Conservation (phyloP, 2,888 invertebrate genomes). For the Xanthostigma xanthostigma region DNA sequence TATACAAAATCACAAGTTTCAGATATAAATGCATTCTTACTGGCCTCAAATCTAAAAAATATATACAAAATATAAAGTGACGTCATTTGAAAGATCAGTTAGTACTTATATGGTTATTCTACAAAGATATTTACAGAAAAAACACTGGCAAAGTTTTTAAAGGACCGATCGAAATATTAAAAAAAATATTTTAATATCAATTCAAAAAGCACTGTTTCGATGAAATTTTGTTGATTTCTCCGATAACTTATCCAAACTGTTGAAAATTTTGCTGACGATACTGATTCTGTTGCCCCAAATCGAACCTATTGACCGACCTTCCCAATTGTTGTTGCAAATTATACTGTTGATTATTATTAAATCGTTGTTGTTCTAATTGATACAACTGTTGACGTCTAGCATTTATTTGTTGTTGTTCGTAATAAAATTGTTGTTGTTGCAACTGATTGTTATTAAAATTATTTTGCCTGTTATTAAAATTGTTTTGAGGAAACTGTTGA, state of each 20-base stretch:
- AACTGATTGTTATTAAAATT: conserved; percentile 1
- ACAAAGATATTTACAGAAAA: too few species aligned
- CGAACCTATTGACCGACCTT: conserved; percentile 22
- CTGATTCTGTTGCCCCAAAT: conserved; percentile 13
- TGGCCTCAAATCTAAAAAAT: too few species aligned
- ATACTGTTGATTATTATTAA: neutral
- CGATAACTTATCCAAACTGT: neutral
- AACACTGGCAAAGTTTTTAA: too few species aligned
- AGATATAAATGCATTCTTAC: too few species aligned
- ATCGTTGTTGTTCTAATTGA: conserved; percentile 6
- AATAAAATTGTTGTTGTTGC: conserved; percentile 2
- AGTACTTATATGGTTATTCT: too few species aligned
- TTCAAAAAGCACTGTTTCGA: too few species aligned
- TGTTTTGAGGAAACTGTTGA: neutral
- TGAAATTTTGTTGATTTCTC: too few species aligned
- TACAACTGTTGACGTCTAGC: conserved; percentile 2
- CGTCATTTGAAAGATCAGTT: too few species aligned
- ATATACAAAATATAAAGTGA: too few species aligned
- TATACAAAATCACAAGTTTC: too few species aligned
- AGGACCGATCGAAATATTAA: too few species aligned
- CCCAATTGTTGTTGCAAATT: conserved; percentile 15
- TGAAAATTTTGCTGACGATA: neutral
- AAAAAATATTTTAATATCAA: too few species aligned
- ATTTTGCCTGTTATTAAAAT: neutral
- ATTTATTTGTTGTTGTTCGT: conserved; percentile 4